Percentiles rank a stretch among this genome's conserved stretches.
These are phyloP conservation scores for Diadromus collaris DNA, from an alignment of 2,888 invertebrate genomes.

Conservation along the genomic window DNA sequence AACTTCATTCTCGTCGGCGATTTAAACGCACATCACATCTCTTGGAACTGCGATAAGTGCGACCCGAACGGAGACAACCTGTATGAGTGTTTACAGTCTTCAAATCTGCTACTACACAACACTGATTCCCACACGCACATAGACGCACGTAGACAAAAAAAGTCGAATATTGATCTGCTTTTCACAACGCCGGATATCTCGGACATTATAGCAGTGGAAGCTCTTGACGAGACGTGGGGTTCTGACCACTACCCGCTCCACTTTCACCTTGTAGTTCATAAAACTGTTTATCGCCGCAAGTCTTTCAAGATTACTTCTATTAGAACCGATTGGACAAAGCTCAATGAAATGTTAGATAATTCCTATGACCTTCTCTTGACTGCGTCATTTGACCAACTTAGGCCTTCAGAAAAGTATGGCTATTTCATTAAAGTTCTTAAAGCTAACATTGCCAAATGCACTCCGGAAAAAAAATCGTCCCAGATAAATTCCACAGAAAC, in stretches of 20 bases:
- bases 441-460: no score
- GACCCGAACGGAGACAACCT: no score
- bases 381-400: constrained; percentile 14
- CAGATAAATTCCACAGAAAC: no score
- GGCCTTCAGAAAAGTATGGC: constrained; percentile 38
- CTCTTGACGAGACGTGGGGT: constrained; percentile 44
- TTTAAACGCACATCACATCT: no score
- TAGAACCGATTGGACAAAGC: constrained; percentile 47
- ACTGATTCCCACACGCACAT: constrained; percentile 31
- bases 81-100: no score
- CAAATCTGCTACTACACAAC: no score
- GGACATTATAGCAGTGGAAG: constrained; percentile 18
- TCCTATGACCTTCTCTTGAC: constrained; percentile 23
- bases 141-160: constrained; percentile 21
- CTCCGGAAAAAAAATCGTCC: no score
- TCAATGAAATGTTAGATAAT: constrained; percentile 24
- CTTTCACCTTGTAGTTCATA: constrained; percentile 31
- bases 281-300: constrained; percentile 37
- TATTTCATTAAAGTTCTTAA: no score
- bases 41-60: no score
- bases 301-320: constrained; percentile 49
- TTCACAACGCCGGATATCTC: constrained; percentile 22
- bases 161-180: constrained; percentile 49
- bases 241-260: constrained; percentile 48
- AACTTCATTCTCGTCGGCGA: no score